These are phyloP conservation scores for Oligia fasciuncula DNA, from an alignment of 2,888 invertebrate genomes.

Conservation along the genomic window DNA sequence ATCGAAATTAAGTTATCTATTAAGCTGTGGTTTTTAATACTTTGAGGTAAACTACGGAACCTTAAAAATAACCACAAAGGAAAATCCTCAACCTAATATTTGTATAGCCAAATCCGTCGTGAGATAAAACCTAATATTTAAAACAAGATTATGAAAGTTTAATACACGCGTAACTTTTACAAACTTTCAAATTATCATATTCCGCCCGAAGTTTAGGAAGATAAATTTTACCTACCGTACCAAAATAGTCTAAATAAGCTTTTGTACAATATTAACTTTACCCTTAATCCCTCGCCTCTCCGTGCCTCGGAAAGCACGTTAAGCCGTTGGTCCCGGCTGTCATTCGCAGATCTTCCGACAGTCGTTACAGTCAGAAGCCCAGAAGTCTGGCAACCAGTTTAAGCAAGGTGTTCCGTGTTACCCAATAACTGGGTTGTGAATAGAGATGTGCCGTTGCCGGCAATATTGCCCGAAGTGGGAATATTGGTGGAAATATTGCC, in stretches of 20 bases:
- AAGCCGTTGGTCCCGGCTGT: neutral
- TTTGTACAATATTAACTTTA: neutral
- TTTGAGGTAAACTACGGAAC: neutral
- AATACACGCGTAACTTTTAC: slow-evolving; percentile 27
- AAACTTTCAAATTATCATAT: slow-evolving; percentile 44
- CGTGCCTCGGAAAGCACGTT: neutral
- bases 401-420: no score
- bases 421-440: neutral
- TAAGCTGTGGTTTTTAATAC: neutral
- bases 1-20: no score
- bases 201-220: slow-evolving; percentile 16
- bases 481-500: no score
- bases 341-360: neutral
- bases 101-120: slow-evolving; percentile 7
- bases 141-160: slow-evolving; percentile 40
- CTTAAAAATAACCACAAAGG: neutral
- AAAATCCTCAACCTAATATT: slow-evolving; percentile 4
- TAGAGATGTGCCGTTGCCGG: no score
- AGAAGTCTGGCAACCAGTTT: neutral
- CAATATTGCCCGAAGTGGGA: no score
- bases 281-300: neutral
- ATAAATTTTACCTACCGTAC: slow-evolving; percentile 25
- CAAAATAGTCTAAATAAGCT: slow-evolving; percentile 1
- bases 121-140: slow-evolving; percentile 39
- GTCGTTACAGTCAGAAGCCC: neutral